These are phyloP conservation scores for Dendropsophus ebraccatus DNA, from an alignment of 2,113 vertebrate genomes.

Conservation along the genomic window DNA sequence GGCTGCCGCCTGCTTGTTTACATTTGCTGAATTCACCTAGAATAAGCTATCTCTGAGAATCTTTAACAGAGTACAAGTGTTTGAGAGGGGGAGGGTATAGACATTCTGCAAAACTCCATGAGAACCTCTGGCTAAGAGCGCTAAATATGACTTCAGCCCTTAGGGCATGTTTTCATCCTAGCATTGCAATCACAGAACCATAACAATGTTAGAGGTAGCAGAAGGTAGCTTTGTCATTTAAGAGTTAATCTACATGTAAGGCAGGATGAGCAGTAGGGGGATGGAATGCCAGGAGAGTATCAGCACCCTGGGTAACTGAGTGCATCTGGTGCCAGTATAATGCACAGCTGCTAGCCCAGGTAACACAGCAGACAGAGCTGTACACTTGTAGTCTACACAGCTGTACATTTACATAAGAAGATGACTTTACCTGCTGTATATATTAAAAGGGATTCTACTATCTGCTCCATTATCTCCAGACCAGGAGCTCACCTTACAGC, in stretches of 20 bases:
- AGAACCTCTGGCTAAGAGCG: constrained; percentile 60
- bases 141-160: constrained; percentile 58
- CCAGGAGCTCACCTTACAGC: no score
- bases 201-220: no score
- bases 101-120: constrained; percentile 62
- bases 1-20: constrained; percentile 62
- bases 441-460: background rate
- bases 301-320: background rate
- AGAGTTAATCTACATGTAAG: background rate
- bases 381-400: constrained; percentile 47
- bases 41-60: constrained; percentile 66
- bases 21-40: constrained; percentile 68
- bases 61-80: constrained; percentile 63
- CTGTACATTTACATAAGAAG: constrained; percentile 25
- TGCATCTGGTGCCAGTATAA: background rate
- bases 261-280: background rate
- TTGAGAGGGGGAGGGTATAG: constrained; percentile 59
- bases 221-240: background rate
- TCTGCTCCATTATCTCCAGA: constrained; percentile 20
- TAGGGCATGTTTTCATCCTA: constrained; percentile 51
- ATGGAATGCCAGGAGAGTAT: background rate
- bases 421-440: constrained; percentile 16
- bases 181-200: background rate
- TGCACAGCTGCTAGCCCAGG: constrained; percentile 25
- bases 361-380: background rate